Evolutionary conservation across 2,113 vertebrate genomes (phyloP), one percentile per base, ranked within the genome.

Genomic region (Ictalurus furcatus): DNA sequence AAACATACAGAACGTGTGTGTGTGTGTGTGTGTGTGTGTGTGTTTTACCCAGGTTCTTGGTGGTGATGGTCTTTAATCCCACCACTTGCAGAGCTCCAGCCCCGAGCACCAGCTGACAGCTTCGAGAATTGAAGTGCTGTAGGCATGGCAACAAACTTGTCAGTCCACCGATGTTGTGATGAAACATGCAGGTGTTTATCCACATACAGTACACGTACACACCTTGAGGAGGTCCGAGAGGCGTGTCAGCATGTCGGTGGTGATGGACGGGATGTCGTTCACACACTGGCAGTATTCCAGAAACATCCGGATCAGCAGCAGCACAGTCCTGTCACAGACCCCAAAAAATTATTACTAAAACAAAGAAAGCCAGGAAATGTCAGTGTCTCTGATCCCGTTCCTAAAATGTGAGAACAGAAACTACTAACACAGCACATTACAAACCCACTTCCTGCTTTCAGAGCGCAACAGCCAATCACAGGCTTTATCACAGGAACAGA

Each of bases 241-340:
- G 71, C 98, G 97, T 5, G 97, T 98, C 83, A 99, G 96, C 97
- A 99, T 97, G 94, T 99, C 98, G 8, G 98, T 98, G 90, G 98
- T 94, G 94, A 99, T 96, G 90, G 98, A 98, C 1, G 98, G 98
- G 94, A 99, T 99, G 94, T 99, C 98, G 87, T 98, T 98, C 91
- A 99, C 97, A 93, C 98, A 99, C 94, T 99, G 98, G 94, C 98
- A 99, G 93, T 99, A 99, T 92, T 99, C 98, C 91, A 99, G 96
- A 92, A 99, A 97, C 92, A 99, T 99, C 94, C 97, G 96, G 94
- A 99, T 99, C 92, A 99, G 96, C 91, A 99, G 95, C 95, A 99
- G 95, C 67, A 99, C 98, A 28, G 98, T 99, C 93, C 98, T 99
- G 79, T 85, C 73, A 86, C 34, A 14, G 25, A 76, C 82, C 82